Conservation (phyloP, 2,113 vertebrate species). For the Aviceda subcristata region DNA sequence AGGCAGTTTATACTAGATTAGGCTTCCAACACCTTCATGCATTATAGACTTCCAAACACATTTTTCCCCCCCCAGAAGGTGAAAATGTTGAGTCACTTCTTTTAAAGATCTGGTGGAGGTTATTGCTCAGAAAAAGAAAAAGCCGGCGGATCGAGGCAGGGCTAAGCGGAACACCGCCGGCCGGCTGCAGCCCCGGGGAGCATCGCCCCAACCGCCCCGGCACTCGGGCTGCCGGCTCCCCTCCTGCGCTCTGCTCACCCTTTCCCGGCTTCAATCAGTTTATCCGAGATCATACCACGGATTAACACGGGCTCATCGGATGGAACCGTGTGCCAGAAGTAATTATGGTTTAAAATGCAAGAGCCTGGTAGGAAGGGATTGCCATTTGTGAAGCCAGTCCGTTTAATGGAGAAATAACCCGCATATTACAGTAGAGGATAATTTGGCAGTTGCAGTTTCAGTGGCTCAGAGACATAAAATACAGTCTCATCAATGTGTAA, state of each 20-base stretch:
- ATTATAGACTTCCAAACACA: neutral
- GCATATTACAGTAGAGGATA: neutral
- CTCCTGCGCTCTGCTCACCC: neutral
- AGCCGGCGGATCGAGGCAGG: neutral
- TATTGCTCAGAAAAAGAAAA: neutral
- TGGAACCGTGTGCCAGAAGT: neutral
- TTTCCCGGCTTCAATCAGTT: neutral
- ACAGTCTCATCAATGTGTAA: constrained; percentile 37
- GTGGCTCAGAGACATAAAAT: constrained; percentile 19
- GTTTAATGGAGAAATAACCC: neutral
- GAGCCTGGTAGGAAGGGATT: neutral
- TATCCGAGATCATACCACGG: fast-evolving
- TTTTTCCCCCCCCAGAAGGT: neutral
- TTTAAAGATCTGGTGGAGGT: neutral
- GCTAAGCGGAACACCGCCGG: neutral
- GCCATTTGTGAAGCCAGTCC: neutral
- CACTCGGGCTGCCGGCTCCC: fast-evolving
- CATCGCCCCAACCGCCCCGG: fast-evolving
- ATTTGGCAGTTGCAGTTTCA: constrained; percentile 20
- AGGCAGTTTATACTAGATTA: neutral
- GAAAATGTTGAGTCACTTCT: constrained; percentile 33
- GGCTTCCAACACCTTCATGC: constrained; percentile 18
- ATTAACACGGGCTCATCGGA: neutral
- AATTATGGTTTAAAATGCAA: neutral
- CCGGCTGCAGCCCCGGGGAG: fast-evolving